phyloP scores from a whole-genome alignment of 2,888 invertebrate genomes.

The Lepidocyrtinus sp. region DNA sequence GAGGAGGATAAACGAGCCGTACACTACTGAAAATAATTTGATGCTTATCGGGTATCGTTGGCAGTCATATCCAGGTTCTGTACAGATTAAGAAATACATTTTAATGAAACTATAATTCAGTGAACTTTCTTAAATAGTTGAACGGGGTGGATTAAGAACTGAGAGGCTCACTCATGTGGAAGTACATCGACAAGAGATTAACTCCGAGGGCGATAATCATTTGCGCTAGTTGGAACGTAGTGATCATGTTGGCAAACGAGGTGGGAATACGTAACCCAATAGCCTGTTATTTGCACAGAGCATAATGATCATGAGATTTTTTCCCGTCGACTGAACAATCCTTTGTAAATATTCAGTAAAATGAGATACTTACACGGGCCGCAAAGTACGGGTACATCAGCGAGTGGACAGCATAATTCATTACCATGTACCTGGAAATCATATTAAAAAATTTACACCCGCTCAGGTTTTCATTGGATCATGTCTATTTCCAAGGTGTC shows the following conservation, averaged over 20 bases:
- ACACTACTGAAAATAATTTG: not conserved
- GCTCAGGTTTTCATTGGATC: too few species aligned
- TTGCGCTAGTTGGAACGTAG: conserved; percentile 89
- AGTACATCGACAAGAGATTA: too few species aligned
- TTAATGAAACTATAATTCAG: conserved; percentile 74
- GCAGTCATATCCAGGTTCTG: not conserved
- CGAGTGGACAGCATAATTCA: conserved; percentile 93
- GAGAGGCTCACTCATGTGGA: too few species aligned
- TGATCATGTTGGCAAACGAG: conserved; percentile 84
- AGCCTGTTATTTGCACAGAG: too few species aligned
- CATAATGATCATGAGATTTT: not conserved
- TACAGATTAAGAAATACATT: too few species aligned
- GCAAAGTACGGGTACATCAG: conserved; percentile 95
- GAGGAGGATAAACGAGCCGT: not conserved
- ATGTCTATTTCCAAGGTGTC: not conserved
- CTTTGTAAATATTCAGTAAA: not conserved
- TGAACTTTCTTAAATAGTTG: not conserved
- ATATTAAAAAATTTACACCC: not conserved
- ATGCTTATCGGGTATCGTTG: not conserved
- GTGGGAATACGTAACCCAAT: conserved; percentile 31
- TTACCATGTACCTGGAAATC: conserved; percentile 85
- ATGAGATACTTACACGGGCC: conserved; percentile 73
- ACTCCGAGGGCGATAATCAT: conserved; percentile 87
- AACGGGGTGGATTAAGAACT: too few species aligned
- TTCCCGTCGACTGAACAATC: not conserved